Percentiles rank a stretch among this genome's conserved stretches.
phyloP scores from a whole-genome alignment of 2,113 vertebrate genomes.

The Reinhardtius hippoglossoides region DNA sequence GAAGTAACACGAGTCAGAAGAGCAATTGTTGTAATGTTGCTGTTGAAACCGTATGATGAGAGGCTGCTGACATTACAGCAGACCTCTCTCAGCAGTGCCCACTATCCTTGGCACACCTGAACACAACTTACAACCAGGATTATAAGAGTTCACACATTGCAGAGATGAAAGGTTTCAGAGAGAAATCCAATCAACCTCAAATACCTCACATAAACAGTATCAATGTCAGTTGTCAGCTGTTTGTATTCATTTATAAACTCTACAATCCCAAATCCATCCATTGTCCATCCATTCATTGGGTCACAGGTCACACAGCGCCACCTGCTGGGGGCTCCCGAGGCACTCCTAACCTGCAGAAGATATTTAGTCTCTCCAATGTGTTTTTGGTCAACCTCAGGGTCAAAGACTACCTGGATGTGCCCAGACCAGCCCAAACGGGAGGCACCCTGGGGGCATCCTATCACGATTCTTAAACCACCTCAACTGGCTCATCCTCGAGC shows the following conservation, averaged over 20 bases:
- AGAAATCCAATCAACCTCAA: neutral
- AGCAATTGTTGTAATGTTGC: conserved; percentile 58
- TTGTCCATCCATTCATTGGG: neutral
- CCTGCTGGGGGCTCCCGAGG: neutral
- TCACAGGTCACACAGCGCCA: neutral
- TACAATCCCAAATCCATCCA: neutral
- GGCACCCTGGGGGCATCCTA: neutral
- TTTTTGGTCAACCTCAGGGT: neutral
- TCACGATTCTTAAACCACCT: too few relatives aligned
- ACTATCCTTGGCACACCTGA: conserved; percentile 68
- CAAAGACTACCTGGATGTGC: neutral
- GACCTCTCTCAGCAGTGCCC: conserved; percentile 55
- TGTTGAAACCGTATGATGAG: conserved; percentile 55
- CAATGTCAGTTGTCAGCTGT: neutral
- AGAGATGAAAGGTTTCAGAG: conserved; percentile 19
- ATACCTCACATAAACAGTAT: neutral
- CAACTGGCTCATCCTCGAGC: neutral
- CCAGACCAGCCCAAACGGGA: neutral
- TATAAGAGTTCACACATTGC: conserved; percentile 30
- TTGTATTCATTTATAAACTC: neutral
- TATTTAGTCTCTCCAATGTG: neutral
- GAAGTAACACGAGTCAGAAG: conserved; percentile 38
- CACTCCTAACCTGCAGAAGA: neutral
- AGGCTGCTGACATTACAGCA: conserved; percentile 56
- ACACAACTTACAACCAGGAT: conserved; percentile 34